Conservation (phyloP, 2,888 invertebrate species). For the Rotaria magnacalcarata region DNA sequence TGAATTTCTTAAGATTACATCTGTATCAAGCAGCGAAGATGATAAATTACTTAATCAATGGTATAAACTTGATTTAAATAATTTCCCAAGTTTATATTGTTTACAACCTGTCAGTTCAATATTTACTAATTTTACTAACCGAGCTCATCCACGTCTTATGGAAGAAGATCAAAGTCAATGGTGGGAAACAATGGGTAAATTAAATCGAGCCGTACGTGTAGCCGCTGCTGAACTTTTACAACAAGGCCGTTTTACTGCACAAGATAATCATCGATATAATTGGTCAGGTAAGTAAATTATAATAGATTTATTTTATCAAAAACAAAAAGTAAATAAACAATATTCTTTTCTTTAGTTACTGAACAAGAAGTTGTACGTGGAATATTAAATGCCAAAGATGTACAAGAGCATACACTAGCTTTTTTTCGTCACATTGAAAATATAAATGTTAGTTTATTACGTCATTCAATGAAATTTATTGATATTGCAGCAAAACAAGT, state of each 20-base stretch:
- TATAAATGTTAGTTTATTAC: slow-evolving; percentile 87
- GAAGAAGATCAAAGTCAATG: slow-evolving; percentile 93
- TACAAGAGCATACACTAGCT: slow-evolving; percentile 87
- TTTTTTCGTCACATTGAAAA: slow-evolving; percentile 89
- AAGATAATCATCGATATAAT: slow-evolving; percentile 45
- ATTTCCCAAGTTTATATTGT: slow-evolving; percentile 73
- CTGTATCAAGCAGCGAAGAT: slow-evolving; percentile 41
- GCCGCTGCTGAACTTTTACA: slow-evolving; percentile 79
- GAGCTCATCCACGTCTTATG: slow-evolving; percentile 77
- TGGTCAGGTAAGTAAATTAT: slow-evolving; percentile 40
- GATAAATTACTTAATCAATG: slow-evolving; percentile 55
- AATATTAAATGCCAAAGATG: slow-evolving; percentile 82
- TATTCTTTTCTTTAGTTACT: slow-evolving; percentile 69
- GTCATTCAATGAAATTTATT: slow-evolving; percentile 75
- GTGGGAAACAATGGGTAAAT: slow-evolving; percentile 93
- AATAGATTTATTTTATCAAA: too few species aligned
- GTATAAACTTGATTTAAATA: slow-evolving; percentile 70
- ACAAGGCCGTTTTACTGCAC: slow-evolving; percentile 53
- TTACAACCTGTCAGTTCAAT: slow-evolving; percentile 78
- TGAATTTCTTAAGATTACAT: slow-evolving; percentile 55
- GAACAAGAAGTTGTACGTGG: slow-evolving; percentile 96
- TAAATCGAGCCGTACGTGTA: slow-evolving; percentile 88
- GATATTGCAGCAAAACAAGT: slow-evolving; percentile 78
- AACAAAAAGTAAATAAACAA: neutral
- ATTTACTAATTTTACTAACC: slow-evolving; percentile 91